Base-by-base conservation (phyloP, 2,113 vertebrate genomes). In the Glaucidium brasilianum region DNA sequence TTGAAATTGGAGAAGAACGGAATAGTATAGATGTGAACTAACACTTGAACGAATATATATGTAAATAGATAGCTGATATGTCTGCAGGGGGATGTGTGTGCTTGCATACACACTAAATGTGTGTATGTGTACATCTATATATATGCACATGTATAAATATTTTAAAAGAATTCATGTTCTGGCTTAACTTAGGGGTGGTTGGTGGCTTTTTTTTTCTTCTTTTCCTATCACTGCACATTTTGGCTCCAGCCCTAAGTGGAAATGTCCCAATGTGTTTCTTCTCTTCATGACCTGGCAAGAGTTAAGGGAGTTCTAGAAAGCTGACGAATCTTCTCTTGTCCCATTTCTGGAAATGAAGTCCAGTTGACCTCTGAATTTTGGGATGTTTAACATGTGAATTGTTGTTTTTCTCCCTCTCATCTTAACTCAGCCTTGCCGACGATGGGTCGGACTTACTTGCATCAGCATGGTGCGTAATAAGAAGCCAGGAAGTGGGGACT, bases 401-500 rank as follows among this genome's bases (percentile, higher is more conserved):
- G 83, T n/a, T 89, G 89, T 11, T 62, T 56, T 63, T 62, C 47
- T 76, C 77, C 82, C 90, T 29, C 50, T 85, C 22, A 0, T 15
- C 66, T 73, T 77, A 52, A 50, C 82, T 69, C 83, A 16, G 80
- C 79, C 72, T 80, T 41, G 59, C 63, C 0, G 5, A 37, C 1
- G 15, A 32, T 37, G 87, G 93, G 58, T 47, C 2, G 2, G 19
- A 15, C 63, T 71, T 35, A 10, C 67, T 94, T 78, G 68, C 80
- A 75, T 92, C 89, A 35, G 73, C 5, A 2, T 53, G 74, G 67
- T 66, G 82, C 22, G 10, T 34, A 60, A 87, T 29, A 15, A 73
- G 37, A 27, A 92, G 83, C 92, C 95, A 95, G 95, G 97, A 97
- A 97, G 81, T 55, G 96, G 86, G 85, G 69, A 14, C 91, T 85